Evolutionary conservation across 2,113 vertebrate genomes (phyloP), one percentile per base, ranked within the genome.

Genomic region (Alosa alosa): DNA sequence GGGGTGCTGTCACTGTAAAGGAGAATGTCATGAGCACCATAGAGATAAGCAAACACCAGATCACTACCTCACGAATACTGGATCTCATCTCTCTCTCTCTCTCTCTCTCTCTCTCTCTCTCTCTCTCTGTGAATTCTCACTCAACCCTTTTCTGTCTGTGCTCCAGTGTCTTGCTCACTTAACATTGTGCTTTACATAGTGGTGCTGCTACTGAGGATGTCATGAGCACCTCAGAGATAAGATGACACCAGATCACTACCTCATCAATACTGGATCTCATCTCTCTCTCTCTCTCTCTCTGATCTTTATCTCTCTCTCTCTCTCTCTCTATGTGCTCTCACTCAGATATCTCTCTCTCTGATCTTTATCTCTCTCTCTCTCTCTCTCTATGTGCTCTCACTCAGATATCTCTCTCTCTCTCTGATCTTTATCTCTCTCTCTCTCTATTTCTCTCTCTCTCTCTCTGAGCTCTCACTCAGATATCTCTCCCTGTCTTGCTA

Each of bases 341-440:
- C 64, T 11, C 36, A 45, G 18, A 75, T 85, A 31, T 31, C 31
- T 31, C 25, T 31, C n/a, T 72, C 64, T 11, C 36, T 57, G 18
- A 75, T 85, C 91, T 91, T 90, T 25, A 6, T 10, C 57, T 60
- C 18, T 60, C 57, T 60, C 22, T 3, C 3, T 20, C 10, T 64
- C 7, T 22, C 9, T 72, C 31, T 25, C 25, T 31, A 8, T 68
- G 60, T 25, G 25, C 7, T 72, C 25, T 31, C n/a, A 31, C 64
- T 11, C 36, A 45, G 18, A 75, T 85, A 31, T 31, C 31, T 31
- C 25, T 31, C n/a, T 72, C 64, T 11, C 36, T 57, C 13, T 39
- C n/a, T n/a, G 18, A 75, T 85, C 91, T 91, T 90, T 25, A 6
- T 10, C 25, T 31, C n/a, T 72, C 64, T 11, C 36, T 25, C n/a